phyloP scores from a whole-genome alignment of 2,888 invertebrate species.

The Nasonia oneida region DNA sequence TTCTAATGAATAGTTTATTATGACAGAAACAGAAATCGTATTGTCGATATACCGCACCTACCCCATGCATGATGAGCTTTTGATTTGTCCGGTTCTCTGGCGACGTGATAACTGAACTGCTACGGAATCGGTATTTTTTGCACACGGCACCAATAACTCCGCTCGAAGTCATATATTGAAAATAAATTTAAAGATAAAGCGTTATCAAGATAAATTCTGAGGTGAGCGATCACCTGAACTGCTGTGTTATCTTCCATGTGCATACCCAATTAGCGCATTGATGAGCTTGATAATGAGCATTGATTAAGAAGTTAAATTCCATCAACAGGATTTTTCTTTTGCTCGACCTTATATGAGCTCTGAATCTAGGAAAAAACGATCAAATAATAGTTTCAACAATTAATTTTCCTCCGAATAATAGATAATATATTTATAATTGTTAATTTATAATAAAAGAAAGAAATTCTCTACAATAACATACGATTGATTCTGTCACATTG shows the following conservation, averaged over 20 bases:
- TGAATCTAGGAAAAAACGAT: too few relatives aligned
- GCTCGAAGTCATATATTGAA: slow-evolving; percentile 30
- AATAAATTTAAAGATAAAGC: slow-evolving; percentile 56
- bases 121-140: slow-evolving; percentile 25
- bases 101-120: neutral
- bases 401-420: too few relatives aligned
- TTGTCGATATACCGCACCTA: slow-evolving; percentile 16
- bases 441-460: too few relatives aligned
- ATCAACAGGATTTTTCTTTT: neutral
- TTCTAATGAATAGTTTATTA: neutral
- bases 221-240: neutral
- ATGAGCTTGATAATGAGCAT: neutral
- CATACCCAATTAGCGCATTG: neutral
- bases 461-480: too few relatives aligned
- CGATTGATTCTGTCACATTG: too few relatives aligned
- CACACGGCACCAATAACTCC: slow-evolving; percentile 19
- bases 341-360: too few relatives aligned
- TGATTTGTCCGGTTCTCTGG: neutral
- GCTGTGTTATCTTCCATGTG: neutral
- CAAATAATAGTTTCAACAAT: too few relatives aligned
- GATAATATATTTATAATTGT: too few relatives aligned
- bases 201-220: slow-evolving; percentile 45
- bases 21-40: neutral
- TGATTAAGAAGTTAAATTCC: neutral
- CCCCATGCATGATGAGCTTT: slow-evolving; percentile 56